Evolutionary conservation across 2,113 vertebrate genomes (phyloP), one percentile per base, ranked within the genome.

Genomic region (Zingel zingel): DNA sequence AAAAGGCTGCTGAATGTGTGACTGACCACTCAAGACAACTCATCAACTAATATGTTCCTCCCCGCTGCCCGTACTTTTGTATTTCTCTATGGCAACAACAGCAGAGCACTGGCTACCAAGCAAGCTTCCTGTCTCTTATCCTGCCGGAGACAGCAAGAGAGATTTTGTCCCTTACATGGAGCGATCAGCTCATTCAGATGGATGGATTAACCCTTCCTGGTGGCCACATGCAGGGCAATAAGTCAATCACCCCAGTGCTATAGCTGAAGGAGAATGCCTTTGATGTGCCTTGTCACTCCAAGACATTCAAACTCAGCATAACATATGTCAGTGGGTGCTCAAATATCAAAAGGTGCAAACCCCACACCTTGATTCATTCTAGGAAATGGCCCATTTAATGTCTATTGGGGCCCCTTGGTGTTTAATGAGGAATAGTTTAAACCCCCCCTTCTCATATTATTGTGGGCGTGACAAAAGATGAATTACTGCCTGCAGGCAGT

Each of bases 261-360:
- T 16, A 16, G 79, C 74, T 70, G 70, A 78, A 53, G 68, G 72
- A 76, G 84, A 86, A 92, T 79, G 82, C 88, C 63, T 91, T 93
- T 89, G 82, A 92, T 85, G 91, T 80, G 74, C 39, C 51, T n/a
- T 15, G 74, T 86, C 80, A 73, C 50, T 47, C 5, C 14, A 68
- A 84, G 75, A 84, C 78, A 83, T 85, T 90, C 86, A 73, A 67
- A 71, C 81, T 79, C 30, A 12, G 53, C 50, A 84, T 63, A 84
- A 87, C 89, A 81, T 83, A 75, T 74, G 85, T 82, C 86, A 81
- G 87, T 3, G 73, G 71, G 84, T 57, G 79, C 75, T 93, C 83
- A 45, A 61, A 92, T 91, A 93, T 93, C 89, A 93, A 88, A 90
- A 88, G 89, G 85, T 81, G 72, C 62, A 45, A 84, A 70, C 61